Percentiles rank a stretch among this genome's conserved stretches.
Conservation (phyloP, 2,113 vertebrate genomes). For the Colinus virginianus region DNA sequence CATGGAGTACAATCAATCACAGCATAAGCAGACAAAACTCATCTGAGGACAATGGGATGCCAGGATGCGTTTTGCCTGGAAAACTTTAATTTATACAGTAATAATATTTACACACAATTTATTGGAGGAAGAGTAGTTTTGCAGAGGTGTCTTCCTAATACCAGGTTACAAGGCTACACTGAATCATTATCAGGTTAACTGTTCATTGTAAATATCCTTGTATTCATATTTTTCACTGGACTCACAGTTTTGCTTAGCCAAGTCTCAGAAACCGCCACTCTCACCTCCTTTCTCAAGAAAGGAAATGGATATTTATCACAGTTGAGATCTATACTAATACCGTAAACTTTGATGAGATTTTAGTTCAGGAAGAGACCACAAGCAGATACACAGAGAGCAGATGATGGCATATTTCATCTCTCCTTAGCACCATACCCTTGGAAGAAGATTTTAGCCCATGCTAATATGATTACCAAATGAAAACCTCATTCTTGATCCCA, state of each 20-base stretch:
- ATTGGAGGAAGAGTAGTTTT: neutral
- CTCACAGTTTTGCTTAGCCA: neutral
- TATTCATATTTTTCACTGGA: neutral
- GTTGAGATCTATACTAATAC: neutral
- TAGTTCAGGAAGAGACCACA: neutral
- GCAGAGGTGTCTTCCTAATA: neutral
- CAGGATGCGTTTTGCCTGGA: neutral
- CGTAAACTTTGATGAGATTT: neutral
- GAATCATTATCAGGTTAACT: neutral
- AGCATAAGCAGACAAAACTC: neutral
- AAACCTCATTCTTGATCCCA: neutral
- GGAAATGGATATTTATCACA: neutral
- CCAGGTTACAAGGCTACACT: neutral
- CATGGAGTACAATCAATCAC: neutral
- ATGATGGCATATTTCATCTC: neutral
- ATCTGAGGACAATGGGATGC: neutral
- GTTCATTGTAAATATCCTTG: neutral
- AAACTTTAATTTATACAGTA: neutral
- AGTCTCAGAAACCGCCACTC: neutral
- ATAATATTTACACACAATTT: neutral
- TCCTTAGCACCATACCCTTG: neutral
- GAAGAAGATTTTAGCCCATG: neutral
- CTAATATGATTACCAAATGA: neutral
- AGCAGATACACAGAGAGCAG: neutral
- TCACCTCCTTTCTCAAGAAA: neutral